These are phyloP conservation scores for Sylvilagus floridanus DNA, from an alignment of 2,797 vertebrate genomes.

Conservation along the genomic window DNA sequence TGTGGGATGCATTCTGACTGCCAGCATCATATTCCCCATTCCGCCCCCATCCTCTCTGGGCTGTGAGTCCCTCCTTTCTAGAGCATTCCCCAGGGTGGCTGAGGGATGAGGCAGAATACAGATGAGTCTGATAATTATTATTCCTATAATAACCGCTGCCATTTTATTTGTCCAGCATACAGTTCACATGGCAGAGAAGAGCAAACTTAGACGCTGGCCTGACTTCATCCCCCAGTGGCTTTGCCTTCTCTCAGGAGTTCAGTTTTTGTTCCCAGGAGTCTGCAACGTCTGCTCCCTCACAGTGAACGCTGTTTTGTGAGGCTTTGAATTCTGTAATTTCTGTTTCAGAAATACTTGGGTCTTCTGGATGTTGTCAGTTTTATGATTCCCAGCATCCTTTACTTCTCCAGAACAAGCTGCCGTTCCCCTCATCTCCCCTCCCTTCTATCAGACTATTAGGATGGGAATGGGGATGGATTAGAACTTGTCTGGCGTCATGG, in stretches of 20 bases:
- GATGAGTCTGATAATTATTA: too few species aligned
- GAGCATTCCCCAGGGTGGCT: neutral
- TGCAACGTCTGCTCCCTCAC: accelerated
- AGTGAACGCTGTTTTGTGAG: neutral
- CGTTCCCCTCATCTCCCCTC: too few species aligned
- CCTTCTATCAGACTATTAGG: neutral
- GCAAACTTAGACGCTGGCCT: too few species aligned
- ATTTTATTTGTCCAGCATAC: neutral
- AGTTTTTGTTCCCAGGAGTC: accelerated
- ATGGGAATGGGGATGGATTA: neutral
- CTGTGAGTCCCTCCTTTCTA: accelerated
- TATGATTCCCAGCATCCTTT: accelerated
- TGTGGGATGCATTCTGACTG: neutral
- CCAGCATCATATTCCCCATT: accelerated
- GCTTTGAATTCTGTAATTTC: neutral
- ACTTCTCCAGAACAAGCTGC: neutral
- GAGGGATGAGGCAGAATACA: neutral
- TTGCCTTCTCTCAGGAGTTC: accelerated
- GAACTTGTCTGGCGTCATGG: accelerated
- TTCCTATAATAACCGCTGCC: neutral
- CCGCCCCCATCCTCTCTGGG: neutral
- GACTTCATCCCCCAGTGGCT: accelerated
- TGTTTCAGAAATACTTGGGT: neutral
- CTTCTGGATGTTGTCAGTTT: neutral
- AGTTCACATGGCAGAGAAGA: neutral